Evolutionary conservation across 2,888 invertebrate genomes (phyloP).

Genomic region (Phyllotreta striolata): DNA sequence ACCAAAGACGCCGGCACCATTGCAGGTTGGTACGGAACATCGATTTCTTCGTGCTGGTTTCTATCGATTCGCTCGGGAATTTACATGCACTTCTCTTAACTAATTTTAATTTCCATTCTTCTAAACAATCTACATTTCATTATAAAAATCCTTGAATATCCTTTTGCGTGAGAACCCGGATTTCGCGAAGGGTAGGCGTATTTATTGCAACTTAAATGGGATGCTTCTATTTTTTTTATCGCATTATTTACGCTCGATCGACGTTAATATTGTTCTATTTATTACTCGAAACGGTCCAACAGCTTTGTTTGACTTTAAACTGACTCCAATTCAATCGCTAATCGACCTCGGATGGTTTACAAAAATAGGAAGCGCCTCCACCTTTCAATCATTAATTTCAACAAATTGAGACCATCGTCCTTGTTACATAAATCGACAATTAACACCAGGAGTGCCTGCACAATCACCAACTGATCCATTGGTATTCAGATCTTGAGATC

Average conservation of each 20-base stretch:
- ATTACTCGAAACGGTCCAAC: too few relatives aligned
- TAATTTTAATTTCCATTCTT: conserved; percentile 9
- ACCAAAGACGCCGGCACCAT: conserved; percentile 81
- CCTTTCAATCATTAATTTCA: too few relatives aligned
- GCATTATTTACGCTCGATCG: conserved; percentile 1
- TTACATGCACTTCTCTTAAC: conserved; percentile 3
- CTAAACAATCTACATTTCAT: neutral
- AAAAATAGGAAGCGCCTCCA: too few relatives aligned
- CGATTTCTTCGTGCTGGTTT: conserved; percentile 19
- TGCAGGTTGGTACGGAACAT: conserved; percentile 41
- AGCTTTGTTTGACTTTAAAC: too few relatives aligned
- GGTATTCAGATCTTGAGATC: too few relatives aligned
- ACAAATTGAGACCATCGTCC: too few relatives aligned
- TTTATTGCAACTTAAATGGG: conserved; percentile 1
- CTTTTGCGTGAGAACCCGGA: conserved; percentile 1
- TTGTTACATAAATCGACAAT: too few relatives aligned
- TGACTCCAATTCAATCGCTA: too few relatives aligned
- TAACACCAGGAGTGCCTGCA: too few relatives aligned
- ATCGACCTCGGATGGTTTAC: too few relatives aligned
- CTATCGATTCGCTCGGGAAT: neutral
- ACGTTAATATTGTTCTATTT: too few relatives aligned
- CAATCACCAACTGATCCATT: too few relatives aligned
- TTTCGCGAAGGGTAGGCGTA: neutral
- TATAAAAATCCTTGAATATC: conserved; percentile 14
- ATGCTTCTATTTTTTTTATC: neutral